Evolutionary conservation across 1,140 invertebrate species (phyloP), one percentile per base, ranked within the genome.

Genomic region (Pteromalus puparum): DNA sequence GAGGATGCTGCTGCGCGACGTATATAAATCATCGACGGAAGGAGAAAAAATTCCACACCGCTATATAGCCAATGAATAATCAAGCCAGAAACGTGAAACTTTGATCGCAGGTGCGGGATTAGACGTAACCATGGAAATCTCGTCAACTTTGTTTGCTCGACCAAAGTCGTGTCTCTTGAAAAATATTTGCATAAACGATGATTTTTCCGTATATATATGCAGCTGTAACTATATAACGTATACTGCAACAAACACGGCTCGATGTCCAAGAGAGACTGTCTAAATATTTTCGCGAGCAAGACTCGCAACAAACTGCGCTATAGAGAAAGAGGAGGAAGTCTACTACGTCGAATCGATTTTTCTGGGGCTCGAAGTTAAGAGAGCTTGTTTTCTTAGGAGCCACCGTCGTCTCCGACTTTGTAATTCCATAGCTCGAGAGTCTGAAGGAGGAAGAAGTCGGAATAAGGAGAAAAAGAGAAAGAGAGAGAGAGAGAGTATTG

Each of bases 81-180:
- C 9, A 42, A 42, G 38, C 38, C 9, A 9, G 6, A 61, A 7
- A 6, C 21, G 53, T n/a, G 53, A n/a, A 61, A 61, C 18, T 61
- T 6, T 5, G 53, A 61, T 61, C 21, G 53, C 21, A 61, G 18
- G 18, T 61, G 18, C 53, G 15, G 53, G 87, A 87, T 90, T 87
- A 88, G 86, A 89, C 87, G 90, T 90, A 90, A 89, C 90, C 89
- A 91, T 91, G 90, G 90, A 90, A 91, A 91, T 91, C 38, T 30
- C 21, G 87, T 87, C 85, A 88, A 88, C 30, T 90, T 89, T 89
- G 88, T 90, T 90, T 90, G 88, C 48, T 77, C 26, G 65, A 26
- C 28, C 61, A 5, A 5, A 34, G 34, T 34, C 12, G 15, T 1
- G 12, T 53, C 18, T 53, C 5, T 21, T 15, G 18, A 5, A 61